Evolutionary conservation across 2,797 vertebrate species (phyloP).

Genomic region (Brachyrhaphis roseni): DNA sequence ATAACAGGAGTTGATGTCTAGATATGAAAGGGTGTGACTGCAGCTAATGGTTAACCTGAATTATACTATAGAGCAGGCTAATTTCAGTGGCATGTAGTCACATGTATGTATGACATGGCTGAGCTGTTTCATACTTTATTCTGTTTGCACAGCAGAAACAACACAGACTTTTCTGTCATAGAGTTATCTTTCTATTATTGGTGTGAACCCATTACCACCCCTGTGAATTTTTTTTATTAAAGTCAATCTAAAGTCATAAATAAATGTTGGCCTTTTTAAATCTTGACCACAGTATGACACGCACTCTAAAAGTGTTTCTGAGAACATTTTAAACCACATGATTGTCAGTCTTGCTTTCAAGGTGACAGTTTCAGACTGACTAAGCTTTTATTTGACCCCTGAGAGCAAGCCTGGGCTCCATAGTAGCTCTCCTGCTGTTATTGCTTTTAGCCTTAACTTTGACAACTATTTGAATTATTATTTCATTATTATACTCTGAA

Average conservation of each 20-base stretch:
- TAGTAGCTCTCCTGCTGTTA: slow-evolving; percentile 30
- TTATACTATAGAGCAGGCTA: background rate
- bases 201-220: background rate
- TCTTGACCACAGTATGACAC: background rate
- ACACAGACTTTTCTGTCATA: background rate
- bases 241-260: background rate
- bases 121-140: background rate
- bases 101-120: background rate
- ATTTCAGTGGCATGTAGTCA: background rate
- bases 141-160: background rate
- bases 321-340: slow-evolving; percentile 30
- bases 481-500: slow-evolving; percentile 62
- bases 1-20: background rate
- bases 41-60: background rate
- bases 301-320: background rate
- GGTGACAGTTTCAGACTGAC: slow-evolving; percentile 45
- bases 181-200: background rate
- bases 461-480: slow-evolving; percentile 65
- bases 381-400: slow-evolving; percentile 49
- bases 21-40: background rate
- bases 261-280: background rate
- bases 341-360: slow-evolving; percentile 39
- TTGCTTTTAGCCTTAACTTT: slow-evolving; percentile 49
- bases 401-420: slow-evolving; percentile 33
- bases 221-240: background rate